Evolutionary conservation across 30 jellyfish, hydroid and myxozoan species (phyloP).

Genomic region (Morbakka virulenta): DNA sequence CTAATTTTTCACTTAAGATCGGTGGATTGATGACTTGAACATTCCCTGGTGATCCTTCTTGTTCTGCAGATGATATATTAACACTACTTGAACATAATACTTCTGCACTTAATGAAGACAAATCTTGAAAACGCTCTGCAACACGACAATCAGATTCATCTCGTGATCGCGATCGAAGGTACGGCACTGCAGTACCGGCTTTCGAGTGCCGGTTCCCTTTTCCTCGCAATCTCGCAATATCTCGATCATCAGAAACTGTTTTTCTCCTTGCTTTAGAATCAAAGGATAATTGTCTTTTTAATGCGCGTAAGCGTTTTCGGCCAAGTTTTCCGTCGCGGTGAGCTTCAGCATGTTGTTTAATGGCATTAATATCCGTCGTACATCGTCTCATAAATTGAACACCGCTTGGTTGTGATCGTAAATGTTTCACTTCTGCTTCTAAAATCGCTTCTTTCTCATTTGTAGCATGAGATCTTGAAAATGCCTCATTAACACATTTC

Average conservation of each 20-base stretch:
- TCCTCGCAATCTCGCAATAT: too few relatives aligned
- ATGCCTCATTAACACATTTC: neutral
- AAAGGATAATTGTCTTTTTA: slow-evolving; percentile 77
- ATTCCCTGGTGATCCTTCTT: slow-evolving; percentile 27
- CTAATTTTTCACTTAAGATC: slow-evolving; percentile 15
- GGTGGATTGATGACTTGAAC: slow-evolving; percentile 47
- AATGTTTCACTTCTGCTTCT: slow-evolving; percentile 60
- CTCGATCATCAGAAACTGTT: slow-evolving; percentile 63
- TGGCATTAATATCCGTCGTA: too few relatives aligned
- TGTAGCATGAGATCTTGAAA: slow-evolving; percentile 64
- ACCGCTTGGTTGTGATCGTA: slow-evolving; percentile 81
- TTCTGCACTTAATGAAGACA: too few relatives aligned
- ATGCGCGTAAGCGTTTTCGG: neutral
- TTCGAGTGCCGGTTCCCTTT: too few relatives aligned
- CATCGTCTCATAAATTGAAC: slow-evolving; percentile 72
- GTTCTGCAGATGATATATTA: slow-evolving; percentile 40
- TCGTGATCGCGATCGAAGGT: too few relatives aligned
- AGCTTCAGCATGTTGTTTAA: slow-evolving; percentile 39
- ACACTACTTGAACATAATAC: too few relatives aligned
- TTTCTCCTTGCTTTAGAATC: slow-evolving; percentile 82
- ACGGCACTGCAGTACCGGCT: too few relatives aligned
- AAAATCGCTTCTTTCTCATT: slow-evolving; percentile 68
- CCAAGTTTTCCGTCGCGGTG: slow-evolving; percentile 15
- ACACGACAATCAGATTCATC: too few relatives aligned
- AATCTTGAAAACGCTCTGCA: too few relatives aligned